Conservation (phyloP, 2,113 vertebrate genomes). For the Gymnarchus niloticus region DNA sequence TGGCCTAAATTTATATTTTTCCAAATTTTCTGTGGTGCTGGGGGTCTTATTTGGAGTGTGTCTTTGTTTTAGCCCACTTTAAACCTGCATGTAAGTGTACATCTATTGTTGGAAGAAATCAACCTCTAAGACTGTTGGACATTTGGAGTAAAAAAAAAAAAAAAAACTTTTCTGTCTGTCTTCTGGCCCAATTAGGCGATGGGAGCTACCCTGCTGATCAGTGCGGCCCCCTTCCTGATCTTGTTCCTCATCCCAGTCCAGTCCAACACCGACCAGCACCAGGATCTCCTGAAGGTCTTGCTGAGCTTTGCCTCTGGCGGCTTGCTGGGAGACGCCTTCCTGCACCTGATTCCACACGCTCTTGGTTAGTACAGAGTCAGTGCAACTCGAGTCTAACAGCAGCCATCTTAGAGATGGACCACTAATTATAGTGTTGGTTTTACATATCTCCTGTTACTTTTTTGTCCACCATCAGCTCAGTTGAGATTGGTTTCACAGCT, state of each 20-base stretch:
- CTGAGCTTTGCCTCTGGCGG: slow-evolving; percentile 86
- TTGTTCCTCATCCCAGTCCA: slow-evolving; percentile 86
- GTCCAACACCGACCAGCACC: slow-evolving; percentile 79
- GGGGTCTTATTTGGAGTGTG: too few relatives aligned
- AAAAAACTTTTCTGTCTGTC: not conserved
- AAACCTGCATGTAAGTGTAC: too few relatives aligned
- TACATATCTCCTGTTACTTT: not conserved
- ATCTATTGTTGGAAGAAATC: not conserved
- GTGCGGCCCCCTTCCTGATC: slow-evolving; percentile 80
- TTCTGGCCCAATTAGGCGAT: slow-evolving; percentile 61
- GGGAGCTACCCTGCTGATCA: slow-evolving; percentile 80
- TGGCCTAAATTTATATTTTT: too few relatives aligned
- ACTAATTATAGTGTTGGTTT: not conserved
- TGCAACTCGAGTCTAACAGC: not conserved
- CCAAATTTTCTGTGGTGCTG: too few relatives aligned
- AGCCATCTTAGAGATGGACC: too few relatives aligned
- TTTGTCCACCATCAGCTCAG: not conserved
- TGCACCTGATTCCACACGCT: slow-evolving; percentile 87
- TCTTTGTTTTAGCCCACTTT: too few relatives aligned
- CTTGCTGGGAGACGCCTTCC: slow-evolving; percentile 82
- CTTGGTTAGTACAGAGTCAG: slow-evolving; percentile 58
- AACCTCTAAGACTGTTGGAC: not conserved
- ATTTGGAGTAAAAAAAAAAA: too few relatives aligned
- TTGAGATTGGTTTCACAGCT: not conserved
- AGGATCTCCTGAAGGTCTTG: slow-evolving; percentile 78